Conservation (phyloP, 92 coral and sea anemone species). For the Meandrina meandrites region DNA sequence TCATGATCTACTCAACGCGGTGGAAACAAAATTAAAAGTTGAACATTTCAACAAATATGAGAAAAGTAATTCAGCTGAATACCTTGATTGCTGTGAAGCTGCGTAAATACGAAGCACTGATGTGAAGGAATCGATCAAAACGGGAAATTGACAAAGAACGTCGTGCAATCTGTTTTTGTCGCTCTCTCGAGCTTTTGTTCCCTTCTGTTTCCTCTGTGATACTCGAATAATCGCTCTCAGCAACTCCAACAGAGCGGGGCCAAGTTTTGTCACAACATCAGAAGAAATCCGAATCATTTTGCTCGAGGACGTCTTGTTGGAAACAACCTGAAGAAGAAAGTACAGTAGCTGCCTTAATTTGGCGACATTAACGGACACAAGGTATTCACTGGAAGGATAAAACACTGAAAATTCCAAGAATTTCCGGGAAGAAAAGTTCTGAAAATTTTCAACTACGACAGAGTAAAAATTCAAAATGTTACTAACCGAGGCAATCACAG, state of each 20-base stretch:
- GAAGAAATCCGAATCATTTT: conserved; percentile 50
- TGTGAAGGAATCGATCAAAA: conserved; percentile 59
- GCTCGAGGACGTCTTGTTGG: conserved; percentile 46
- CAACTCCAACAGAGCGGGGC: conserved; percentile 50
- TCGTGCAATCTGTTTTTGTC: background rate
- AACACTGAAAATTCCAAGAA: too few relatives aligned
- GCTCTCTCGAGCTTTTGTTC: background rate
- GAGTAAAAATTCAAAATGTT: too few relatives aligned
- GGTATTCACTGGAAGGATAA: background rate
- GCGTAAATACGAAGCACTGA: conserved; percentile 61
- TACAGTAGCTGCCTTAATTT: background rate
- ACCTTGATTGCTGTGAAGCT: conserved; percentile 72
- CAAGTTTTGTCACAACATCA: conserved; percentile 30
- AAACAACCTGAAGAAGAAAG: conserved; percentile 32
- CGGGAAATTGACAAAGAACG: conserved; percentile 41
- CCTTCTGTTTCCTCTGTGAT: conserved; percentile 12
- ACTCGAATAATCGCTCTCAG: conserved; percentile 12
- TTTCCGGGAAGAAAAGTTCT: too few relatives aligned
- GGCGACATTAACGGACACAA: background rate
- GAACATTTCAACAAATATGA: background rate
- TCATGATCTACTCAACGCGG: background rate
- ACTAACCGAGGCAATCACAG: too few relatives aligned
- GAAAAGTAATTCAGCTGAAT: background rate
- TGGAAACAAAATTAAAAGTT: background rate
- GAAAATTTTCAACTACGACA: too few relatives aligned